Evolutionary conservation across 2,888 invertebrate genomes (phyloP), one percentile per base, ranked within the genome.

Genomic region (Fragum sueziense): DNA sequence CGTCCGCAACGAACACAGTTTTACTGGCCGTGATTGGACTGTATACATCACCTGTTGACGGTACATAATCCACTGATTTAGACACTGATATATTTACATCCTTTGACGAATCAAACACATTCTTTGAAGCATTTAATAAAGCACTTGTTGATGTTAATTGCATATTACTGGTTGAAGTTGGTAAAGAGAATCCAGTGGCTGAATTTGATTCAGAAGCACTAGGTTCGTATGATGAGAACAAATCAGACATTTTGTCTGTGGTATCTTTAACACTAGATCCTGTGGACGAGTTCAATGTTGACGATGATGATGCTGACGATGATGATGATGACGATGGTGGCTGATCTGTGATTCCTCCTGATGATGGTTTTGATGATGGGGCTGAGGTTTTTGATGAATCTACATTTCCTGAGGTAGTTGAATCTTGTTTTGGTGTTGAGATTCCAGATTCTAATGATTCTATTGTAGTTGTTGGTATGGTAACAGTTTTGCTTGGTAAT

Each of bases 381-480:
- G 25, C 41, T 41, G 65, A 20, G 20, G 41, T 33, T 41, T 27
- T 37, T 22, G 41, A 65, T 65, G 65, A 65, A 27, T 65, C 41
- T 7, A 27, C 37, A 65, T 41, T 65, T 65, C 14, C 65, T 65
- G 65, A 65, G 65, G 65, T 65, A n/a, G 27, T 41, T 22, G 41
- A 41, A 34, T 65, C 41, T 34, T 3, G 37, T 25, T n/a, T n/a
- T 59, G 25, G 1, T 11, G 4, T 14, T 34, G 61, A 61, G 6
- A 11, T 25, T n/a, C 27, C 31, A 29, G 41, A 22, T 34, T 27
- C 59, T 9, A 22, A 20, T 20, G 41, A 3, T 20, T 33, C 2
- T 25, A 75, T 69, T 25, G 73, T 76, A 47, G 84, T 84, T n/a
- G 80, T 78, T 84, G 76, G 41, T 51, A 84, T 61, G 47, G 80